Evolutionary conservation across 1,140 invertebrate species (phyloP).

Genomic region (Drosophila ficusphila): DNA sequence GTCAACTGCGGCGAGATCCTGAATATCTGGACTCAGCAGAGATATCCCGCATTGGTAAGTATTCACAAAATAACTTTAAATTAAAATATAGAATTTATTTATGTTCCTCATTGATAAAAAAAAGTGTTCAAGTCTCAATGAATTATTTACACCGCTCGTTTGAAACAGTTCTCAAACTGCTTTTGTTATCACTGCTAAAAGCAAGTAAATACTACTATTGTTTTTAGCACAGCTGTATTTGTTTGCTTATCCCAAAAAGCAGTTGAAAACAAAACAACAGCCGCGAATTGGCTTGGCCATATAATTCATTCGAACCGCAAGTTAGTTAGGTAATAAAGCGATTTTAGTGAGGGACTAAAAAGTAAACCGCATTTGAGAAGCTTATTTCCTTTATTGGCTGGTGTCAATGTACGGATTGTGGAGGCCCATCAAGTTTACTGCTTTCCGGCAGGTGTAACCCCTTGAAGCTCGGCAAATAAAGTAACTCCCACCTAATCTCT

Average conservation of each 20-base stretch:
- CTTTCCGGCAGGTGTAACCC: not conserved
- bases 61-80: not conserved
- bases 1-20: constrained; percentile 92
- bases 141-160: too few relatives aligned
- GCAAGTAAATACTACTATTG: not conserved
- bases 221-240: not conserved
- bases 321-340: too few relatives aligned
- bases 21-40: constrained; percentile 90
- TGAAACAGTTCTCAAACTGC: too few relatives aligned
- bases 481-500: not conserved
- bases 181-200: not conserved
- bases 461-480: not conserved
- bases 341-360: too few relatives aligned
- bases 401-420: not conserved
- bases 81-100: not conserved
- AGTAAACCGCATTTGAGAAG: too few relatives aligned
- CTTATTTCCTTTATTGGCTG: not conserved
- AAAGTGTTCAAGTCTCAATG: not conserved
- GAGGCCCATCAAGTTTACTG: too few relatives aligned
- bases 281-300: too few relatives aligned
- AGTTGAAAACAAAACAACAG: too few relatives aligned
- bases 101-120: not conserved
- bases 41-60: constrained; percentile 89
- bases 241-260: too few relatives aligned
- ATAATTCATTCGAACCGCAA: too few relatives aligned